Conservation (phyloP, 1,140 invertebrate genomes). For the Leptinotarsa texana region DNA sequence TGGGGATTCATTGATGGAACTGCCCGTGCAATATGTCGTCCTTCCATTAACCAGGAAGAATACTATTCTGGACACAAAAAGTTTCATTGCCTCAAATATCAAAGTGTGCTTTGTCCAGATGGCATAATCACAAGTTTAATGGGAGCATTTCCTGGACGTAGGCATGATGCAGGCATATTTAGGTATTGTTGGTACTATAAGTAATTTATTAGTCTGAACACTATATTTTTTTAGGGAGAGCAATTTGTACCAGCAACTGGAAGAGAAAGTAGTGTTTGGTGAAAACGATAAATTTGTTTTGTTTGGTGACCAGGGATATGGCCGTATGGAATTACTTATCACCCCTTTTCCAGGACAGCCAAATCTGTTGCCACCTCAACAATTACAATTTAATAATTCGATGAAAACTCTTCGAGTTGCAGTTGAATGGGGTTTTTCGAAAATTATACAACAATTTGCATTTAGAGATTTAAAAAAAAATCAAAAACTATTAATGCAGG, state of each 20-base stretch:
- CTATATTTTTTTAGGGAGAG: conserved; percentile 18
- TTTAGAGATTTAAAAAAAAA: conserved; percentile 36
- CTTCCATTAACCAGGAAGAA: conserved; percentile 34
- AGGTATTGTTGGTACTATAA: too few species aligned
- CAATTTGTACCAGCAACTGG: conserved; percentile 30
- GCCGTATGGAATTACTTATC: not conserved
- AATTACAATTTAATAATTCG: not conserved
- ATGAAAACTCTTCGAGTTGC: not conserved
- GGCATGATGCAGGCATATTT: conserved; percentile 41
- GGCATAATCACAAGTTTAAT: conserved; percentile 34
- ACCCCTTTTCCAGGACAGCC: not conserved
- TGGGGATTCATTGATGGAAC: conserved; percentile 43
- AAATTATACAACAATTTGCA: conserved; percentile 32
- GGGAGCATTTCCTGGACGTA: conserved; percentile 30
- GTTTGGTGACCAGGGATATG: not conserved
- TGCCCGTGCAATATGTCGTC: conserved; percentile 36
- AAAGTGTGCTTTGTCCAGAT: conserved; percentile 41
- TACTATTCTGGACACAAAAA: conserved; percentile 41
- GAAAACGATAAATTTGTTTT: not conserved
- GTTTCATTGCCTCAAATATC: conserved; percentile 38
- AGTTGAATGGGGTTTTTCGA: conserved; percentile 37
- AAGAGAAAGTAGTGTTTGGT: not conserved
- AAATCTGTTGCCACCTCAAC: not conserved
- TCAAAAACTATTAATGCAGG: conserved; percentile 35
- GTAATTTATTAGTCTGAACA: too few species aligned